Base-by-base conservation (phyloP, 2,888 invertebrate genomes). In the Ptychoptera albimana region DNA sequence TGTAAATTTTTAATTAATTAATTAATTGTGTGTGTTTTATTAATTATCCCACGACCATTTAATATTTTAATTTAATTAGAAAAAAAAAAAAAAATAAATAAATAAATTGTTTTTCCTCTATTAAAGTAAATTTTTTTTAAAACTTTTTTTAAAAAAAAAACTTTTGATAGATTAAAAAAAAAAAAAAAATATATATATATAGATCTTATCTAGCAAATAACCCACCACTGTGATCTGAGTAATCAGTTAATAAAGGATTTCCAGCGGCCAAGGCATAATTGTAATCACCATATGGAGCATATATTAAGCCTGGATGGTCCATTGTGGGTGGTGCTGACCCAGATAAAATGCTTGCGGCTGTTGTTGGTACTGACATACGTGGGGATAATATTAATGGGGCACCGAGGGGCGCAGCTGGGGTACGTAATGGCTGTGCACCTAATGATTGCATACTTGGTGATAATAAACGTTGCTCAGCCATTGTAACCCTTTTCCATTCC, bases 141-240 rank as follows among this genome's bases (percentile, higher is more conserved):
- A 15, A 29, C 30, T 37, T 43, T 29, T 12, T 29, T 23, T 32
- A 37, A 37, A 29, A 34, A 35, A 42, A 35, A 16, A 42, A 42
- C n/a, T 32, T 32, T 32, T 34, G 15, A 31, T 39, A 31, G 30
- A 29, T 12, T 40, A 36, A 37, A 36, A 42, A 42, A 23, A 37
- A 48, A 39, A 38, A 38, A 41, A 36, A 41, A 37, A 39, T 14
- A 45, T 32, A 45, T 32, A 48, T 12, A 36, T 30, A 41, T 42
- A 40, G 35, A 44, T 46, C 54, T 81, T 77, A 82, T 74, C 81
- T 80, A 70, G 81, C 81, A 75, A 82, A 83, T 70, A 82, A 83
- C 91, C 88, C 89, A 91, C 91, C 91, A 77, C 87, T 82, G 78
- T 89, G 87, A 73, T 89, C 89, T 62, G 88, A 80, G 73, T 87